Conservation (phyloP, 23 tunicate species). For the Phallusia fumigata region DNA sequence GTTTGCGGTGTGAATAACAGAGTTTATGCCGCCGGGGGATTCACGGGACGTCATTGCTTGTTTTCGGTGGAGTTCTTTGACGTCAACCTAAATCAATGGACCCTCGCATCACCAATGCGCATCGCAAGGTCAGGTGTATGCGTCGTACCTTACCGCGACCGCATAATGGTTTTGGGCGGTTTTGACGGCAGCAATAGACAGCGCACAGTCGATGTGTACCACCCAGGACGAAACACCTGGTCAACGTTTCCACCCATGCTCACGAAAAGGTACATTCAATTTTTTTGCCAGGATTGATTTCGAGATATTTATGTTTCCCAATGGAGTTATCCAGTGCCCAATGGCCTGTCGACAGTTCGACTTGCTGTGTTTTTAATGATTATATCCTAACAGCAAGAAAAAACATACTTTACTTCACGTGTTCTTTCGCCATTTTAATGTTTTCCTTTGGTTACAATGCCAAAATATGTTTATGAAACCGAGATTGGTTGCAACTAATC, state of each 20-base stretch:
- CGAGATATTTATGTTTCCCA: too few species aligned
- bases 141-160: conserved; percentile 57
- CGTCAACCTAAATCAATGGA: conserved; percentile 59
- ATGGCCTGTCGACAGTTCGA: too few species aligned
- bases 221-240: conserved; percentile 57
- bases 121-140: conserved; percentile 82
- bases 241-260: conserved; percentile 50
- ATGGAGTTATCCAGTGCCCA: too few species aligned
- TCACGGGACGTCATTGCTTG: conserved; percentile 80
- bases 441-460: too few species aligned
- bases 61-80: conserved; percentile 73
- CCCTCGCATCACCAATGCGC: conserved; percentile 54
- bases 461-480: too few species aligned
- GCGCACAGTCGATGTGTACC: conserved; percentile 56
- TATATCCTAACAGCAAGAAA: too few species aligned
- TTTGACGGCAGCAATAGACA: conserved; percentile 72
- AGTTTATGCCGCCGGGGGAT: conserved; percentile 87
- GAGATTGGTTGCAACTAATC: too few species aligned
- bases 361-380: too few species aligned
- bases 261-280: conserved; percentile 36
- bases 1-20: conserved; percentile 51
- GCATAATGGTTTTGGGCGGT: conserved; percentile 77
- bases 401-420: too few species aligned
- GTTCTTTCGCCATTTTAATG: too few species aligned
- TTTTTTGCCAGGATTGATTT: conserved; percentile 33